Conservation (phyloP, 2,797 vertebrate species). For the Acanthurus leucopareius region DNA sequence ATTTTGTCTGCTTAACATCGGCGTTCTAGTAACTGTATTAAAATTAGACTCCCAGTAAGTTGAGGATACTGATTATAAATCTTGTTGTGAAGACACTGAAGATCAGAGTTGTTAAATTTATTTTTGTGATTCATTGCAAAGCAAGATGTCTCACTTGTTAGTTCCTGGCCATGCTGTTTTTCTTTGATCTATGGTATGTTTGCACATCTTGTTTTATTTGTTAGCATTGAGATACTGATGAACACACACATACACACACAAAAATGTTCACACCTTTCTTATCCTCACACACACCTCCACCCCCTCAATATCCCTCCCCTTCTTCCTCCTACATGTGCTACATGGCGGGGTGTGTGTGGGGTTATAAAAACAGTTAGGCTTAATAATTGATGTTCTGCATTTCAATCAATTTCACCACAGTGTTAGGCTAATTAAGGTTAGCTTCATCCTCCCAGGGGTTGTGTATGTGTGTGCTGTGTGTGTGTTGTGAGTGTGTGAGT, state of each 20-base stretch:
- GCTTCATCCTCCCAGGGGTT: slow-evolving; percentile 92
- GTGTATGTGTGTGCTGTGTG: slow-evolving; percentile 80
- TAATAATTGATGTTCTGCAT: slow-evolving; percentile 95
- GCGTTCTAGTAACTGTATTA: too few relatives aligned
- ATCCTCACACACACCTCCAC: slow-evolving; percentile 64
- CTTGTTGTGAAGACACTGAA: not conserved
- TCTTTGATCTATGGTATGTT: not conserved
- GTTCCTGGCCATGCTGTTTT: not conserved
- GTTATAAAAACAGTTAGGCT: slow-evolving; percentile 87
- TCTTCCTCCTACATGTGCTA: slow-evolving; percentile 81
- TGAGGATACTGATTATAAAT: not conserved
- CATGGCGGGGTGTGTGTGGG: slow-evolving; percentile 77
- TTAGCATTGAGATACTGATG: slow-evolving; percentile 1
- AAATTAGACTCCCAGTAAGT: not conserved
- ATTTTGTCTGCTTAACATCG: too few relatives aligned
- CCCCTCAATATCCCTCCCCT: slow-evolving; percentile 53
- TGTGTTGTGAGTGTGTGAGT: slow-evolving; percentile 58
- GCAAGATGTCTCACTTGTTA: not conserved
- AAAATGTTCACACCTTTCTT: slow-evolving; percentile 58
- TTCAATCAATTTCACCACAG: slow-evolving; percentile 92
- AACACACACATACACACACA: not conserved
- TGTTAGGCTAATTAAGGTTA: slow-evolving; percentile 99
- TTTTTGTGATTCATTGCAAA: not conserved
- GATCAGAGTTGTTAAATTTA: not conserved
- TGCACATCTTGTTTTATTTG: slow-evolving; percentile 20